phyloP scores from a whole-genome alignment of 2,797 vertebrate species.

The Notamacropus eugenii region DNA sequence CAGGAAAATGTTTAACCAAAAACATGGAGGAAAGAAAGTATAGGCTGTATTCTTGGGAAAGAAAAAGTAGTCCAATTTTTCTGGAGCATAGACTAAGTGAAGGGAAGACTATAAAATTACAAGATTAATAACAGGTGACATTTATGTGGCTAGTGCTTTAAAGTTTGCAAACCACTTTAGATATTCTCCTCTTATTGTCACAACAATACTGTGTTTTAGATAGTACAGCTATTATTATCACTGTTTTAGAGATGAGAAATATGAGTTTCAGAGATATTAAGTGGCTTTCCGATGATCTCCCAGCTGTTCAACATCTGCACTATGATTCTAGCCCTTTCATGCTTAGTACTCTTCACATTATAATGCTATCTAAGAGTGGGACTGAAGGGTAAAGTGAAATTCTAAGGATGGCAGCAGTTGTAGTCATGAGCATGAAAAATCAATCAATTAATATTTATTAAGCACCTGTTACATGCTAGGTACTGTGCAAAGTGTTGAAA shows the following conservation, averaged over 20 bases:
- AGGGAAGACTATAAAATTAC: not conserved
- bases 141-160: not conserved
- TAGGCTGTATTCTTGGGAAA: not conserved
- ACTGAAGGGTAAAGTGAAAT: not conserved
- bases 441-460: not conserved
- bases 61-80: not conserved
- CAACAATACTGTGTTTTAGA: not conserved
- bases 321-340: not conserved
- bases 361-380: not conserved
- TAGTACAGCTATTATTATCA: not conserved
- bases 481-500: not conserved
- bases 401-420: not conserved
- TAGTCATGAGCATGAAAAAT: not conserved
- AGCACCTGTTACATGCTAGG: not conserved
- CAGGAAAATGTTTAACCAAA: not conserved
- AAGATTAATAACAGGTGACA: not conserved
- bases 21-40: not conserved
- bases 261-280: not conserved
- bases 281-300: not conserved
- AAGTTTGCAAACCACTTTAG: not conserved
- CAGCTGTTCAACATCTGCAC: not conserved
- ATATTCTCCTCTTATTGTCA: not conserved
- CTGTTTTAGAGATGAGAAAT: not conserved
- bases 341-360: not conserved
- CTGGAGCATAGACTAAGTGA: not conserved